phyloP scores from a whole-genome alignment of 2,113 vertebrate species.

The Vombatus ursinus region DNA sequence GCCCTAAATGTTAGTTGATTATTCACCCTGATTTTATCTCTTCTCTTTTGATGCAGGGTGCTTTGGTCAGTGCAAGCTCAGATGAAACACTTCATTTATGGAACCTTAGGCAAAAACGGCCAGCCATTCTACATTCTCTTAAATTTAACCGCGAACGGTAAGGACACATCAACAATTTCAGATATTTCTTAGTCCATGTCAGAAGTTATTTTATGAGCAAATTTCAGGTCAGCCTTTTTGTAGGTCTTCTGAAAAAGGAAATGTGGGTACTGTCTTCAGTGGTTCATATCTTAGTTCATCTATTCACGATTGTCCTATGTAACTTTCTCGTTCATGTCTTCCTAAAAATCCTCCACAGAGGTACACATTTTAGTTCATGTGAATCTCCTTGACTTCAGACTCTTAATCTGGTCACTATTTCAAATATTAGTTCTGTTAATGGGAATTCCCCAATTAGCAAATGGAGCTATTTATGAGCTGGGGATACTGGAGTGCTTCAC shows the following conservation, averaged over 20 bases:
- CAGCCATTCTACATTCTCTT: conserved; percentile 96
- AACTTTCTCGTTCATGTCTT: neutral
- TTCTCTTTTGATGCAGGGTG: conserved; percentile 86
- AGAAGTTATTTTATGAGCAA: conserved; percentile 29
- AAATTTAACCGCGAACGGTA: conserved; percentile 99
- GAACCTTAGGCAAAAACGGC: conserved; percentile 97
- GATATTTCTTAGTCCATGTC: conserved; percentile 10
- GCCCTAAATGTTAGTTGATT: conserved; percentile 8
- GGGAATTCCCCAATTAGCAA: conserved; percentile 49
- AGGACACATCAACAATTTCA: conserved; percentile 63
- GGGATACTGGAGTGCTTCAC: neutral
- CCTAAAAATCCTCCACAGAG: neutral
- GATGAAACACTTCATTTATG: conserved; percentile 98
- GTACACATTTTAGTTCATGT: neutral
- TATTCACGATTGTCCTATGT: neutral
- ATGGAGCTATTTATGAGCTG: neutral
- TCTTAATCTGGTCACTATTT: conserved; percentile 38
- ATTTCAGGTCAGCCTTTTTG: conserved; percentile 18
- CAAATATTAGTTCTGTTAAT: conserved; percentile 41
- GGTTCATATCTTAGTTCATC: neutral
- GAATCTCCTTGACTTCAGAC: neutral
- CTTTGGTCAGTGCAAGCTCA: conserved; percentile 95
- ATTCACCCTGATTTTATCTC: conserved; percentile 58
- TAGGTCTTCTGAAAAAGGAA: neutral
- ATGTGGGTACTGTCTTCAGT: neutral